Percentiles rank a stretch among this genome's conserved stretches.
These are phyloP conservation scores for Harpagoxenus sublaevis DNA, from an alignment of 2,888 invertebrate species.

Conservation along the genomic window DNA sequence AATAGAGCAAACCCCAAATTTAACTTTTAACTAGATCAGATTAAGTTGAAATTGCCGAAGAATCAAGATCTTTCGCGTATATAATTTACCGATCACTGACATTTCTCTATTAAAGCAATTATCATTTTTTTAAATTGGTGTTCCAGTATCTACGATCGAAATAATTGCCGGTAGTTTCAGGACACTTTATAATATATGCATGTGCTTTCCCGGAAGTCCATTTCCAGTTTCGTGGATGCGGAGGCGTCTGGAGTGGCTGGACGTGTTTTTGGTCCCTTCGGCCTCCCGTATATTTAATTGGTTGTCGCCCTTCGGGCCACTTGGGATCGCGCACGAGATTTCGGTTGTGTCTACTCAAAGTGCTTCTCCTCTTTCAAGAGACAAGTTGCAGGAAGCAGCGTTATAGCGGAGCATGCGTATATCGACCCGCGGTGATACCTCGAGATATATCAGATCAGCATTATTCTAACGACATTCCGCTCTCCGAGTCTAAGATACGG, in stretches of 20 bases:
- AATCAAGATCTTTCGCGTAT: not conserved
- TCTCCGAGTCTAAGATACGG: not conserved
- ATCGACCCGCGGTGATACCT: not conserved
- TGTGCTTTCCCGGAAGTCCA: constrained; percentile 59
- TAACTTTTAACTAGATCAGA: not conserved
- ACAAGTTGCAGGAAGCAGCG: not conserved
- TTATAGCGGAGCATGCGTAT: not conserved
- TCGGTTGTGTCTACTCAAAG: constrained; percentile 31
- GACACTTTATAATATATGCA: constrained; percentile 22
- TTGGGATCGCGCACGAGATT: constrained; percentile 29
- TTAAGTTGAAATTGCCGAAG: not conserved
- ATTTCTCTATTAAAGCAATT: not conserved
- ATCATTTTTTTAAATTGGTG: not conserved
- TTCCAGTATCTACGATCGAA: not conserved
- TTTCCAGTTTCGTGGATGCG: constrained; percentile 61
- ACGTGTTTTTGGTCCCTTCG: constrained; percentile 51
- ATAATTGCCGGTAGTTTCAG: not conserved
- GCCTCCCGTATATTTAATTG: constrained; percentile 73
- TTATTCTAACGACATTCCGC: constrained; percentile 17
- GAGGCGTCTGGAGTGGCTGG: constrained; percentile 44
- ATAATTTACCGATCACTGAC: not conserved
- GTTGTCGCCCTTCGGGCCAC: constrained; percentile 44
- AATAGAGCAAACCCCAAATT: not conserved
- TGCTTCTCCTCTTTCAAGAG: constrained; percentile 24
- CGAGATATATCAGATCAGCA: not conserved